phyloP scores from a whole-genome alignment of 2,797 vertebrate species.

The Poliocrania exsul region DNA sequence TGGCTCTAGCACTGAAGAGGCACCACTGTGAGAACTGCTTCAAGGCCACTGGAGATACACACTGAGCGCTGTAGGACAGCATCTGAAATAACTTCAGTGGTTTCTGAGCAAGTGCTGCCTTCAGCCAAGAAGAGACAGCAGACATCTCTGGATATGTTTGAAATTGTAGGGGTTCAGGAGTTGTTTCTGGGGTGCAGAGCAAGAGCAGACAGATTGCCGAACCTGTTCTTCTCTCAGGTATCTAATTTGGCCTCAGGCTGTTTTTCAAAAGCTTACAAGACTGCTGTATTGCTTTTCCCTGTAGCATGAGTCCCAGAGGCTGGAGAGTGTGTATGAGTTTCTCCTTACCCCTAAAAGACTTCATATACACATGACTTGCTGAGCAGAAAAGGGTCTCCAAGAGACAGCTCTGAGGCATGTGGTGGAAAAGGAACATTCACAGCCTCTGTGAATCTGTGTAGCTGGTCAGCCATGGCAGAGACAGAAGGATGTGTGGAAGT shows the following conservation, averaged over 20 bases:
- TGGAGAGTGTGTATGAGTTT: neutral
- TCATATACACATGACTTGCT: neutral
- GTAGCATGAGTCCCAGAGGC: neutral
- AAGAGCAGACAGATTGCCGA: neutral
- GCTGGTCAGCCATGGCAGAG: neutral
- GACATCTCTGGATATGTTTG: neutral
- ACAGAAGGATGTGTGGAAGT: fast-evolving
- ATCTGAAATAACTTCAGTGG: neutral
- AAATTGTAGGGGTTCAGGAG: neutral
- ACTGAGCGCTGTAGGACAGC: neutral
- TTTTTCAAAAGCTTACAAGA: neutral
- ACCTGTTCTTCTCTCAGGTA: neutral
- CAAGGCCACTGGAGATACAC: fast-evolving
- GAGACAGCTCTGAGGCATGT: neutral
- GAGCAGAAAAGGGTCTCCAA: neutral
- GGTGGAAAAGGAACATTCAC: neutral
- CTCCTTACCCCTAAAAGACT: neutral
- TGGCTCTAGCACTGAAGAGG: neutral
- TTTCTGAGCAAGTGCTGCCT: neutral
- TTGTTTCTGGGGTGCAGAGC: neutral
- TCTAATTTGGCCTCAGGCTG: neutral
- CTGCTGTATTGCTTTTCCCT: neutral
- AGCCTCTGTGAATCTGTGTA: neutral
- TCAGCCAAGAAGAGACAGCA: neutral
- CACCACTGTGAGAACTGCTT: fast-evolving